Percentiles rank a stretch among this genome's conserved stretches.
Conservation (phyloP, 2,113 vertebrate genomes). For the Bombycilla garrulus region DNA sequence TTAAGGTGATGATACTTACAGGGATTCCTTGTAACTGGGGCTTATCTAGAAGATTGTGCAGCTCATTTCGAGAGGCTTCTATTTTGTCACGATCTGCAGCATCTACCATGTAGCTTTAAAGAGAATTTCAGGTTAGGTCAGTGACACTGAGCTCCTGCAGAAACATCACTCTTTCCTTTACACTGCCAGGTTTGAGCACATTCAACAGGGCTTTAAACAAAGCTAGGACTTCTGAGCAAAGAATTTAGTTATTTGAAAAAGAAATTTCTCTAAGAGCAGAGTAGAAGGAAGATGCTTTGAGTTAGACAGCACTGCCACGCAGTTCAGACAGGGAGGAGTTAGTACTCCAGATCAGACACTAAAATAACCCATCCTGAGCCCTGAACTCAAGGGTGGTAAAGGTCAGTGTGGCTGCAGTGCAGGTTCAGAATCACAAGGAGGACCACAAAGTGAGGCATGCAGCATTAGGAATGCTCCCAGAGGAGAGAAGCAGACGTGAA, state of each 20-base stretch:
- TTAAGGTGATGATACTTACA: slow-evolving; percentile 76
- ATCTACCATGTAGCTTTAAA: slow-evolving; percentile 96
- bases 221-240: background rate
- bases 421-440: background rate
- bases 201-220: background rate
- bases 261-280: background rate
- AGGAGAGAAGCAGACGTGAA: background rate
- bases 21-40: slow-evolving; percentile 98
- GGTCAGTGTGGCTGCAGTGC: background rate
- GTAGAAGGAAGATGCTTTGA: background rate
- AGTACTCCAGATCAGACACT: background rate
- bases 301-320: background rate
- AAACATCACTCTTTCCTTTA: background rate
- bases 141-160: background rate
- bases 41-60: slow-evolving; percentile 98
- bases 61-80: slow-evolving; percentile 96
- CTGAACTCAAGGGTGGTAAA: background rate
- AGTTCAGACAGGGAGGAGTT: background rate
- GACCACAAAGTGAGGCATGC: background rate
- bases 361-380: background rate
- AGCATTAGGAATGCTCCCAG: background rate
- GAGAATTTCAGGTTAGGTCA: slow-evolving; percentile 30
- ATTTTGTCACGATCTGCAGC: slow-evolving; percentile 97
- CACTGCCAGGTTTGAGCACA: background rate
- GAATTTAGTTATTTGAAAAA: background rate